Percentiles rank a stretch among this genome's conserved stretches.
These are phyloP conservation scores for Coecobrya sp. DNA, from an alignment of 2,888 invertebrate species.

Conservation along the genomic window DNA sequence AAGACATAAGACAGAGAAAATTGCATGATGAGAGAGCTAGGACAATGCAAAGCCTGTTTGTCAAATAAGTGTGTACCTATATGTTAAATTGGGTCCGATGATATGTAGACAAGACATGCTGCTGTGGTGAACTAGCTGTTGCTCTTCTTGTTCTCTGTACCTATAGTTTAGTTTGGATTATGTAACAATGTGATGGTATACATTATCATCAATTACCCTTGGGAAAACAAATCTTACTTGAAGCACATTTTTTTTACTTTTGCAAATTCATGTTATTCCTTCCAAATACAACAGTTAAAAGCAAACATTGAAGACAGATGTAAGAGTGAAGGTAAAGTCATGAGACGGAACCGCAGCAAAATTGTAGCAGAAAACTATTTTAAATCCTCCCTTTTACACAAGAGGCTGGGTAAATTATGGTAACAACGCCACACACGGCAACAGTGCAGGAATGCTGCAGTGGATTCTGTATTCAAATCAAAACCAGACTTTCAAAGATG, in stretches of 20 bases:
- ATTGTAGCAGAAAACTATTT: slow-evolving; percentile 17
- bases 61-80: background rate
- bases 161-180: background rate
- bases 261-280: slow-evolving; percentile 37
- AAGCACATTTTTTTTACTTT: slow-evolving; percentile 13
- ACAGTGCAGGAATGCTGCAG: background rate
- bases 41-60: slow-evolving; percentile 62
- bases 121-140: no score
- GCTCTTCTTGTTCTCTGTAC: background rate
- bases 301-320: background rate
- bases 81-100: background rate
- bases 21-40: slow-evolving; percentile 10
- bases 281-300: background rate
- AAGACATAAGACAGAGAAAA: slow-evolving; percentile 46
- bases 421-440: background rate
- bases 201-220: slow-evolving; percentile 17
- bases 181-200: slow-evolving; percentile 1
- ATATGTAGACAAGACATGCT: background rate
- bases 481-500: background rate
- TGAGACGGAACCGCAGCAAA: slow-evolving; percentile 1
- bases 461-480: background rate
- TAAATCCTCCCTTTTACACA: slow-evolving; percentile 16
- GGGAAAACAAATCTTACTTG: slow-evolving; percentile 9
- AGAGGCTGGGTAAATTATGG: slow-evolving; percentile 1
- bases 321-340: background rate